A percentile compares a stretch with the other conserved stretches of the same genome.
phyloP scores from a whole-genome alignment of 1,140 invertebrate genomes.

The Bombus huntii region DNA sequence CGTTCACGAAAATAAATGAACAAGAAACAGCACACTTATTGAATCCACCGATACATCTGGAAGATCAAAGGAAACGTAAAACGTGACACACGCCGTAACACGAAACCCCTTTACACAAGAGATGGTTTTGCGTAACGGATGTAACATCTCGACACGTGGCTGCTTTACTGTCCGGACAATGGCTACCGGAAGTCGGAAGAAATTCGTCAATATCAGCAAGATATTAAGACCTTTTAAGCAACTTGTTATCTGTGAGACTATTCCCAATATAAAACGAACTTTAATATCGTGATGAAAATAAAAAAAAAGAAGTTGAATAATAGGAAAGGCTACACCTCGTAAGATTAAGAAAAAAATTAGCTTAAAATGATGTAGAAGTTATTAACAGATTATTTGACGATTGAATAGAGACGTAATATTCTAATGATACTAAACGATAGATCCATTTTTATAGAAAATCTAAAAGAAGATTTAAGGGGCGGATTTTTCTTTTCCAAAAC shows the following conservation, averaged over 20 bases:
- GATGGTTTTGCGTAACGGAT: conserved; percentile 73
- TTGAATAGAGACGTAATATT: no score
- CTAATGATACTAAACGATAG: no score
- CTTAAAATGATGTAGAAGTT: background rate
- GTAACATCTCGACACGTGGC: conserved; percentile 58
- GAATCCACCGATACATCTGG: conserved; percentile 42
- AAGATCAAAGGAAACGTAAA: conserved; percentile 54
- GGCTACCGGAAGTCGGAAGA: background rate
- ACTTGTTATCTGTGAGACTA: background rate
- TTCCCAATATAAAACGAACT: background rate
- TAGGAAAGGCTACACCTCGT: background rate
- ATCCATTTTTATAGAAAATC: background rate
- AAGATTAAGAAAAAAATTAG: background rate
- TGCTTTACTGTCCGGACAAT: background rate
- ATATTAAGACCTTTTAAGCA: no score
- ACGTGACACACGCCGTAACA: conserved; percentile 58
- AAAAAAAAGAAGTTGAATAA: background rate
- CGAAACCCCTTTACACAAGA: conserved; percentile 51
- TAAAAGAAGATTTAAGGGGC: background rate
- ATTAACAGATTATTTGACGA: background rate
- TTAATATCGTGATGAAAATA: background rate
- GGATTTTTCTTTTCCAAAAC: background rate
- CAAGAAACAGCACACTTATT: background rate
- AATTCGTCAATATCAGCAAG: conserved; percentile 13
- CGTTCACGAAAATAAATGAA: no score